These are phyloP conservation scores for Malthinus seriepunctatus DNA, from an alignment of 2,888 invertebrate species.

Conservation along the genomic window DNA sequence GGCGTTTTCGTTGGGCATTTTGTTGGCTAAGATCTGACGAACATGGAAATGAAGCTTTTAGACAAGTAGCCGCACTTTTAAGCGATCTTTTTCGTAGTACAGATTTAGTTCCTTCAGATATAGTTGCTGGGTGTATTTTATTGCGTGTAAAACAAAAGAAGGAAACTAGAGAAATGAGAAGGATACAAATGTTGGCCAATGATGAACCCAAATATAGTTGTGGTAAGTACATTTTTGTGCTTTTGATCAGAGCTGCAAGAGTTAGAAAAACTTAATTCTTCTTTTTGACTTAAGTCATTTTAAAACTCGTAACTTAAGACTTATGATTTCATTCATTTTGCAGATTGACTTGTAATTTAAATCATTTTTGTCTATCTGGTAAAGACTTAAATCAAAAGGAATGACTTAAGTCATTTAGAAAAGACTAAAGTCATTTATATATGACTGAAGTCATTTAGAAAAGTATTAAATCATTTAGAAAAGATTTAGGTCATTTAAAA, in stretches of 20 bases:
- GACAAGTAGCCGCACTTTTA: conserved; percentile 77
- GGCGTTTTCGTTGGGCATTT: conserved; percentile 72
- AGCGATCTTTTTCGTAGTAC: conserved; percentile 81
- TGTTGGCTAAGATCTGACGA: conserved; percentile 75
- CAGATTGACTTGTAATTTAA: too few species aligned
- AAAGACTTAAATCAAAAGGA: too few species aligned
- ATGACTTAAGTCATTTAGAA: too few species aligned
- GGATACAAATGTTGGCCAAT: conserved; percentile 65
- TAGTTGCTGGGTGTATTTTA: conserved; percentile 86
- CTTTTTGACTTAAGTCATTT: too few species aligned
- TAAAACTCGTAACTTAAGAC: too few species aligned
- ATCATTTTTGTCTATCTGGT: too few species aligned
- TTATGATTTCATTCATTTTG: too few species aligned
- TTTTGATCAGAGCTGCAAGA: background rate
- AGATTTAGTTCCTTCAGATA: conserved; percentile 86
- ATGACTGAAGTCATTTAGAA: too few species aligned
- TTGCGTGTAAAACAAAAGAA: conserved; percentile 76
- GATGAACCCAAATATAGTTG: conserved; percentile 70
- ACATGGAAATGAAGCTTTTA: conserved; percentile 77
- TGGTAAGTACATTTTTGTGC: conserved; percentile 50
- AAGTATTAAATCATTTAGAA: too few species aligned
- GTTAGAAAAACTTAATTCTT: too few species aligned
- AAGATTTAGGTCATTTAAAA: too few species aligned
- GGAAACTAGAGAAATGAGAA: conserved; percentile 70
- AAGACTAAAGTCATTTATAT: too few species aligned